Base-by-base conservation (phyloP, 92 coral and sea anemone species). In the Porites lobata region DNA sequence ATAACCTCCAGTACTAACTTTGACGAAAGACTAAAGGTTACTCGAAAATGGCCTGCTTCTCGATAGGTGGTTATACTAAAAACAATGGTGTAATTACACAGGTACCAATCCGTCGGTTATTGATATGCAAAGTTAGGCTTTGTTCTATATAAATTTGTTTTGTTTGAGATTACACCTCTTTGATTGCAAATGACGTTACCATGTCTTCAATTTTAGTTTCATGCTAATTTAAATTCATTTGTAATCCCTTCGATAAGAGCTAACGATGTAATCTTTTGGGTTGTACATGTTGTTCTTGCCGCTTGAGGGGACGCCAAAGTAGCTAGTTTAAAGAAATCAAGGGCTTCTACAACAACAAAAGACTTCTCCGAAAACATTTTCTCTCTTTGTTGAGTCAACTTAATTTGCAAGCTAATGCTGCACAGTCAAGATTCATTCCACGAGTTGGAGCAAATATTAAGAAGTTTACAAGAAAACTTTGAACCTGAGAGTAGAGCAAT, bases 381-480 rank as follows among this genome's bases (percentile, higher is more conserved):
- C 24, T n/a, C 6, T 9, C 47, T 24, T 8, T 20, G 71, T 0
- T 15, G 6, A 26, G 9, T 8, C 24, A 24, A 29, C 9, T 26
- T 10, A 32, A 59, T n/a, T 19, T 32, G 4, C 50, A 26, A 56
- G 12, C 58, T 26, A 11, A 81, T 81, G 86, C 18, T 81, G 26
- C 77, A 59, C 18, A 70, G 77, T 57, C 86, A 81, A 56, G 86
- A 69, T 43, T 81, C 86, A 1, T 81, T 81, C 57, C 77, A 81
- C 57, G 86, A 81, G 15, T 71, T 81, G 66, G 86, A 81, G 57
- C 68, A 69, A 29, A 38, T 81, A 43, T 56, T 81, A 19, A 50
- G 76, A 17, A 81, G 77, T 18, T 71, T 81, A 10, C 77, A 58
- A 57, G 86, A 56, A 9, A n/a, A 69, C 47, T 56, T 56, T 4